phyloP scores from a whole-genome alignment of 2,113 vertebrate genomes.

The Eolophus roseicapilla region DNA sequence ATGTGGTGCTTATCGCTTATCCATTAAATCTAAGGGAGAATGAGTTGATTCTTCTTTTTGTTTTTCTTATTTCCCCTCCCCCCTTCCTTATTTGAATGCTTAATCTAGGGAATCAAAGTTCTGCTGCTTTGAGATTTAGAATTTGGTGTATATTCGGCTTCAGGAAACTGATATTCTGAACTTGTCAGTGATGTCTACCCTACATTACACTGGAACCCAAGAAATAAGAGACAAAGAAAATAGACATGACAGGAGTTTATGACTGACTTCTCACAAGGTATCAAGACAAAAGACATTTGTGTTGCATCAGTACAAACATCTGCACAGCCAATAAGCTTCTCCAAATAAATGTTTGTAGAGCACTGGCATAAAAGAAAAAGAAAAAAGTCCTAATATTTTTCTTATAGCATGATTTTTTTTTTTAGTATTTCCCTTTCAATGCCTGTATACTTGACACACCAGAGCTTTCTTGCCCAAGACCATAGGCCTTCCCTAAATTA shows the following conservation, averaged over 20 bases:
- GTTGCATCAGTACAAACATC: not conserved
- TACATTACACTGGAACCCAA: not conserved
- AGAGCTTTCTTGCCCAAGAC: not conserved
- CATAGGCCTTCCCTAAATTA: not conserved
- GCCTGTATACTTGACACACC: not conserved
- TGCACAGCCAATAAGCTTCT: not conserved
- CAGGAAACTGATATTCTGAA: not conserved
- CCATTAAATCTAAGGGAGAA: not conserved
- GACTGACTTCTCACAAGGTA: not conserved
- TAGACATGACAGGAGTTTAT: conserved; percentile 1
- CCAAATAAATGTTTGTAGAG: conserved; percentile 20
- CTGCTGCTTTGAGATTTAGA: not conserved
- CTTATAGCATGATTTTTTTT: not conserved
- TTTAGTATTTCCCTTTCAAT: not conserved
- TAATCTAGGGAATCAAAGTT: not conserved
- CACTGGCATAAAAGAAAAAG: not conserved
- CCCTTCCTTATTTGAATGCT: not conserved
- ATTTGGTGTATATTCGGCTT: not conserved
- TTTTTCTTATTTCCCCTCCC: fast-evolving
- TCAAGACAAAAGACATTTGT: not conserved
- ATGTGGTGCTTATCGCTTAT: not conserved
- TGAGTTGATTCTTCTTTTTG: not conserved
- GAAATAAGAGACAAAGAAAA: conserved; percentile 29
- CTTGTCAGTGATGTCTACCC: not conserved
- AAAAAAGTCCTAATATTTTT: not conserved